These are phyloP conservation scores for Pygmarrhopalites habei DNA, from an alignment of 1,140 invertebrate species.

Conservation along the genomic window DNA sequence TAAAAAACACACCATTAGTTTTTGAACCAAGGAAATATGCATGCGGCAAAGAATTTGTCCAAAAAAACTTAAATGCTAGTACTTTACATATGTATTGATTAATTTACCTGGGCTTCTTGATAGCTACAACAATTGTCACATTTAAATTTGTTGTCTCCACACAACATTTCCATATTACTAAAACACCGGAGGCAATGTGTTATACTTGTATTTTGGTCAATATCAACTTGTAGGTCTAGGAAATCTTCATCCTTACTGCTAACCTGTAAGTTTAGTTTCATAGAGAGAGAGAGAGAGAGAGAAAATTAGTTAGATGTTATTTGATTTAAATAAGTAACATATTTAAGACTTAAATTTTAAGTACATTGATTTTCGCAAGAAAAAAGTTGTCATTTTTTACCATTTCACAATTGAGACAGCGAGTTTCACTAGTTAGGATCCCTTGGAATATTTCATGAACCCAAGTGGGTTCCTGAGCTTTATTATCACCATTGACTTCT, in stretches of 20 bases:
- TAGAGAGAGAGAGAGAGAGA: too few species aligned
- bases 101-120: slow-evolving; percentile 85
- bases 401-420: slow-evolving; percentile 99
- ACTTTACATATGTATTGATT: too few species aligned
- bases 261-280: slow-evolving; percentile 53
- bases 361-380: slow-evolving; percentile 7
- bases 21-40: too few species aligned
- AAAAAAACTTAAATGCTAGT: too few species aligned
- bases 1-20: too few species aligned
- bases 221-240: slow-evolving; percentile 97
- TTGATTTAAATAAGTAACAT: too few species aligned
- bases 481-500: slow-evolving; percentile 41
- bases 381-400: too few species aligned
- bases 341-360: background rate
- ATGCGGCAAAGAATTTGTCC: too few species aligned
- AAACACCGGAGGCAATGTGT: slow-evolving; percentile 96
- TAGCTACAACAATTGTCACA: slow-evolving; percentile 99
- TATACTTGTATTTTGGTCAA: slow-evolving; percentile 98
- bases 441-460: slow-evolving; percentile 99
- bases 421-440: slow-evolving; percentile 95
- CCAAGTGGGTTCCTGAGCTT: slow-evolving; percentile 84
- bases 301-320: too few species aligned
- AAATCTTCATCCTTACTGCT: slow-evolving; percentile 99
- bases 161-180: slow-evolving; percentile 97
- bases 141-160: slow-evolving; percentile 99